Evolutionary conservation across 2,888 invertebrate genomes (phyloP).

Genomic region (Willowsia nigromaculata): DNA sequence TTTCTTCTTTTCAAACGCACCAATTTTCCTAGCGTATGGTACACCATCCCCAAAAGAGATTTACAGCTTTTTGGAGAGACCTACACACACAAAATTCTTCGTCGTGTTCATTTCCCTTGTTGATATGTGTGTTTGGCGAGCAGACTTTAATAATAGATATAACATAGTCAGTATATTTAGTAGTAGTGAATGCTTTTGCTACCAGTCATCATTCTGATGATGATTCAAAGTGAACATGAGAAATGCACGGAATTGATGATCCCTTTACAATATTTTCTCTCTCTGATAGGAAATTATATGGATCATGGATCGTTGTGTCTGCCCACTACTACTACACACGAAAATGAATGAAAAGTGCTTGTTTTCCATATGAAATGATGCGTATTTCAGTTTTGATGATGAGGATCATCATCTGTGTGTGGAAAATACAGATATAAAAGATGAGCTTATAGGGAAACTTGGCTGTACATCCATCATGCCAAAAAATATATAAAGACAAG

Average conservation of each 20-base stretch:
- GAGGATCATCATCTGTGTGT: not conserved
- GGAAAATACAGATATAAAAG: too few relatives aligned
- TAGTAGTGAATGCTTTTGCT: not conserved
- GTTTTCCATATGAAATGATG: not conserved
- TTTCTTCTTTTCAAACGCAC: constrained; percentile 30
- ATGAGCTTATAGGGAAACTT: not conserved
- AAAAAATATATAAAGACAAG: not conserved
- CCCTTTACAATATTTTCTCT: constrained; percentile 44
- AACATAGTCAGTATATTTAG: not conserved
- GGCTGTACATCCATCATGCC: constrained; percentile 41
- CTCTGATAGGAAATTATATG: constrained; percentile 38
- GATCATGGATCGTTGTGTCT: not conserved
- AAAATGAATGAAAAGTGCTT: constrained; percentile 19
- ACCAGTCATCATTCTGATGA: constrained; percentile 36
- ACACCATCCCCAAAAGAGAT: constrained; percentile 58
- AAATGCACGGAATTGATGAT: constrained; percentile 20
- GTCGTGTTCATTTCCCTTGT: constrained; percentile 61
- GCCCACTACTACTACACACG: not conserved
- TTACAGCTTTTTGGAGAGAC: constrained; percentile 47
- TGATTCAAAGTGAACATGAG: constrained; percentile 59
- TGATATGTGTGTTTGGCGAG: constrained; percentile 33
- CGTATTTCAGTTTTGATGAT: constrained; percentile 14
- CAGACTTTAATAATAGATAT: constrained; percentile 32
- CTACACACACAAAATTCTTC: constrained; percentile 7
- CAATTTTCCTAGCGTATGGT: constrained; percentile 30